These are phyloP conservation scores for Dermolepida albohirtum DNA, from an alignment of 2,888 invertebrate genomes.

Conservation along the genomic window DNA sequence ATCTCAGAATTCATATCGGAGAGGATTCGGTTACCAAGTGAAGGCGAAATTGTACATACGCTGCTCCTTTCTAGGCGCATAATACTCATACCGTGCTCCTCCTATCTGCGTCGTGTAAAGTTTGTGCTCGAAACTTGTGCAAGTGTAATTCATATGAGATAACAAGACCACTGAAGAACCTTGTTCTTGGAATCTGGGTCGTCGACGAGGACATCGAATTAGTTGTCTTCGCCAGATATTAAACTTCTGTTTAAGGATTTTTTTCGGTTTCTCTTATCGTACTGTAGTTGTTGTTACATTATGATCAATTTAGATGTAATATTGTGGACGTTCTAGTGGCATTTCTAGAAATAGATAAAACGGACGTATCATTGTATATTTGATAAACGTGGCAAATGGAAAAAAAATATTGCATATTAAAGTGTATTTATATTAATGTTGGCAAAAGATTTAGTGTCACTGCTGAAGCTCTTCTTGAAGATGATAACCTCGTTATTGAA, in stretches of 20 bases:
- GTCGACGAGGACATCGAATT: conserved; percentile 25
- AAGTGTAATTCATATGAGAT: conserved; percentile 19
- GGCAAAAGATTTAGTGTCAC: no score
- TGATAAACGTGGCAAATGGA: no score
- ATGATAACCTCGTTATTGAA: no score
- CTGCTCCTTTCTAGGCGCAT: background rate
- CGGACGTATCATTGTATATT: no score
- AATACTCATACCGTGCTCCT: conserved; percentile 1
- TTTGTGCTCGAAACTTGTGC: background rate
- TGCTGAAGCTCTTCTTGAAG: no score
- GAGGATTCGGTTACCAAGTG: background rate
- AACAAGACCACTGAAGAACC: conserved; percentile 8
- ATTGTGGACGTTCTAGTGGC: no score
- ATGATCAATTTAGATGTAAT: no score
- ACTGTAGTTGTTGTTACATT: no score
- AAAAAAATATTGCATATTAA: no score
- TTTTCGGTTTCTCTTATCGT: background rate
- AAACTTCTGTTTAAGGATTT: background rate
- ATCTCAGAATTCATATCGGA: conserved; percentile 12
- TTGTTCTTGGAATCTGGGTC: conserved; percentile 31
- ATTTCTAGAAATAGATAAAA: no score
- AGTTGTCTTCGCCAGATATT: conserved; percentile 22
- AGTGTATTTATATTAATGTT: no score
- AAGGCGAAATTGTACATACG: background rate
- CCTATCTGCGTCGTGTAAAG: background rate